These are phyloP conservation scores for Agrypnia vestita DNA, from an alignment of 1,140 invertebrate species.

Conservation along the genomic window DNA sequence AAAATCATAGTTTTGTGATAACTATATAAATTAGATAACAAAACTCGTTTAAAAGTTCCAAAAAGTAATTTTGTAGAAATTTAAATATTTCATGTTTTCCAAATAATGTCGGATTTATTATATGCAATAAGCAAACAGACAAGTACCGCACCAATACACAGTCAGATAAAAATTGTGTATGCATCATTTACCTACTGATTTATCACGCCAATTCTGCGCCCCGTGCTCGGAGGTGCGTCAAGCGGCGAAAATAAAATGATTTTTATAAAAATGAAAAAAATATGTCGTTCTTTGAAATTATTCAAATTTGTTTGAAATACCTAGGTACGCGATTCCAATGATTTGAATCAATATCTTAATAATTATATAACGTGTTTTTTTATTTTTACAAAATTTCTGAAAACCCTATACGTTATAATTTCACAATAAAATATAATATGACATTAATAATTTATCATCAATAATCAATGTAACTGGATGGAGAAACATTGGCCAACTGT, in stretches of 20 bases:
- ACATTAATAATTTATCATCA: no score
- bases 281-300: background rate
- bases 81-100: background rate
- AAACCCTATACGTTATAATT: no score
- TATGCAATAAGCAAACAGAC: constrained; percentile 44
- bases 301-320: no score
- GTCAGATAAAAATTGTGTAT: constrained; percentile 57
- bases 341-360: no score
- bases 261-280: background rate
- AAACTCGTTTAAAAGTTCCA: background rate
- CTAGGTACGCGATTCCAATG: no score
- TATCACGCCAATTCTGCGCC: constrained; percentile 55
- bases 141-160: constrained; percentile 42
- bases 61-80: background rate
- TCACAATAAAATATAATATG: no score
- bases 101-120: constrained; percentile 21
- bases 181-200: constrained; percentile 59
- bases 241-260: background rate
- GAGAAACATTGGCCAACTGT: no score
- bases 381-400: background rate
- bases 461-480: no score
- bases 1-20: no score
- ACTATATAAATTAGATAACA: no score
- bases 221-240: constrained; percentile 6
- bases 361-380: background rate